Base-by-base conservation (phyloP, 2,888 invertebrate species). In the Mesodorylaimus sp. region DNA sequence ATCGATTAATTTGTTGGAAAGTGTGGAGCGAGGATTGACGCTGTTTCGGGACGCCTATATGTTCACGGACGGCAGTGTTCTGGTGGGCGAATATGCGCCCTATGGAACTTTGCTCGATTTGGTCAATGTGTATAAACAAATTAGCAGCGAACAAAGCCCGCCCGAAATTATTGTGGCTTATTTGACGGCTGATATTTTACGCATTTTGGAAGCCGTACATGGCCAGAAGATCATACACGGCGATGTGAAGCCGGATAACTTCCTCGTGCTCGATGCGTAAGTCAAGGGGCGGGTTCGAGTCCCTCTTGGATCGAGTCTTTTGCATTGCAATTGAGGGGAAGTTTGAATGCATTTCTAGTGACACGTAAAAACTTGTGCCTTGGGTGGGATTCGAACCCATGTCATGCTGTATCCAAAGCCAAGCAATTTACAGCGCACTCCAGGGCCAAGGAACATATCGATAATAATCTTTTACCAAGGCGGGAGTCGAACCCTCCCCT, bases 201-300 rank as follows among this genome's bases (percentile, higher is more conserved):
- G 79, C 52, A 82, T 88, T 54, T 75, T 91, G 26, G 80, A 84
- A 64, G 78, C 81, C 55, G 73, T 93, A 58, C 89, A 89, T 66
- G 77, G 79, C 59, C 79, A 81, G 56, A 76, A 80, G 63, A 86
- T 93, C 54, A 86, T 93, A 57, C 93, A 93, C 65, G 89, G 83
- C 0, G 93, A 93, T 64, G 79, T 93, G 49, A 93, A 93, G 66
- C 87, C 91, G 0, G 93, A 93, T 66, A 93, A 93, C 71, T 82
- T 91, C 67, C 71, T 91, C n/a, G n/a, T n/a, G n/a, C n/a, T n/a
- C n/a, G n/a, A n/a, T n/a, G n/a, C n/a, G n/a, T n/a, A n/a, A n/a
- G n/a, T n/a, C n/a, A n/a, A n/a, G n/a, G n/a, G n/a, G n/a, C n/a
- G n/a, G n/a, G n/a, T n/a, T n/a, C n/a, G n/a, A n/a, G n/a, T n/a